These are phyloP conservation scores for Cancer borealis DNA, from an alignment of 2,888 invertebrate species.

Conservation along the genomic window DNA sequence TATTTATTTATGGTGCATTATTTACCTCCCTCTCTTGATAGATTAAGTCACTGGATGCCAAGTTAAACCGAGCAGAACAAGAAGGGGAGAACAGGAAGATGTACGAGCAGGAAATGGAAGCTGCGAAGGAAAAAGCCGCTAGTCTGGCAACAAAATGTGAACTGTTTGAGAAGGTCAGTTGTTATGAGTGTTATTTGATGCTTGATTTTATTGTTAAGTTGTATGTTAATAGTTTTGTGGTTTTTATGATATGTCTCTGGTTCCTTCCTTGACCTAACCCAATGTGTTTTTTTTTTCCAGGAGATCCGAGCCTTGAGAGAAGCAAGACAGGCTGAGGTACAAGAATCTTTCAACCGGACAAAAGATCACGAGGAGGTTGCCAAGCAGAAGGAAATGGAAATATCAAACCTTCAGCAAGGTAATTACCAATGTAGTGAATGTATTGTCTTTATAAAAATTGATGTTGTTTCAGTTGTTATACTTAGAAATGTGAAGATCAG, in stretches of 20 bases:
- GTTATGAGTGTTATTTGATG: neutral
- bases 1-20: neutral
- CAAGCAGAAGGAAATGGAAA: neutral
- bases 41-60: neutral
- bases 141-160: conserved; percentile 1
- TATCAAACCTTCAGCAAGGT: conserved; percentile 13
- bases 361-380: neutral
- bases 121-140: neutral
- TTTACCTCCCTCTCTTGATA: neutral
- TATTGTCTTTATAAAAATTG: neutral
- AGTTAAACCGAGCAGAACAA: neutral
- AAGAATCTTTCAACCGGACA: conserved; percentile 16
- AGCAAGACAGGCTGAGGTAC: conserved; percentile 12
- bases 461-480: no score
- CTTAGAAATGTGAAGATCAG: neutral
- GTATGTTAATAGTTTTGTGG: neutral
- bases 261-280: no score
- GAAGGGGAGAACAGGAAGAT: neutral
- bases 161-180: conserved; percentile 15
- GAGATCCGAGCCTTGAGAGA: neutral
- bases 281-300: neutral
- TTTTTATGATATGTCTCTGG: no score
- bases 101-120: neutral
- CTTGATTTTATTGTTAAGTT: neutral
- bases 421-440: neutral